These are phyloP conservation scores for Griposia aprilina DNA, from an alignment of 2,888 invertebrate species.

Conservation along the genomic window DNA sequence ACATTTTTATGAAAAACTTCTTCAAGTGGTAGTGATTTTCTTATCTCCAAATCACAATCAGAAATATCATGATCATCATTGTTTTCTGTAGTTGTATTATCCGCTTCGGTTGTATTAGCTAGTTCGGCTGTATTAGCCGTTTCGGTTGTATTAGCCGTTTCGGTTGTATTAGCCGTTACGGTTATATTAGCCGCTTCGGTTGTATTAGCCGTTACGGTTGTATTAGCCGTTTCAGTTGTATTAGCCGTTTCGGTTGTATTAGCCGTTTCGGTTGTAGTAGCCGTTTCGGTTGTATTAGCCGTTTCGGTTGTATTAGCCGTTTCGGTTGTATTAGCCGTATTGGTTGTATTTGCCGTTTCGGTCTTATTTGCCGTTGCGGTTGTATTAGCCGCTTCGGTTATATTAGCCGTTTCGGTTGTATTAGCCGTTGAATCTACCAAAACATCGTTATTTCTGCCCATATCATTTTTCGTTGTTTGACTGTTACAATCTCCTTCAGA, in stretches of 20 bases:
- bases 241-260: neutral
- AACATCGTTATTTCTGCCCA: neutral
- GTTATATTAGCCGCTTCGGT: neutral
- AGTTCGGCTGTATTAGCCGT: neutral
- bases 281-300: neutral
- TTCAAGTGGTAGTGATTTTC: conserved; percentile 2
- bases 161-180: neutral
- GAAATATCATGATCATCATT: conserved; percentile 4
- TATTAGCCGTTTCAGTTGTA: neutral
- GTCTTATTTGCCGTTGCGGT: neutral
- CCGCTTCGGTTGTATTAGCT: neutral
- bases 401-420: neutral
- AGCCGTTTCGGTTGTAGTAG: neutral
- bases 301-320: neutral
- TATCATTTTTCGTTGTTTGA: conserved; percentile 1
- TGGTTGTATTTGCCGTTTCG: neutral
- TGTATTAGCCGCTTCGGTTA: neutral
- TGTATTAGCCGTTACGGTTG: neutral
- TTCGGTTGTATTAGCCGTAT: neutral
- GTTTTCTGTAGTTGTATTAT: neutral
- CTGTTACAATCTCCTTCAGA: conserved; percentile 70
- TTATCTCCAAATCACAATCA: conserved; percentile 16
- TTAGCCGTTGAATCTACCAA: conserved; percentile 2
- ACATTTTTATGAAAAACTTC: neutral
- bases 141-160: neutral